These are phyloP conservation scores for Cataglyphis altisquamis DNA, from an alignment of 2,888 invertebrate genomes.

Conservation along the genomic window DNA sequence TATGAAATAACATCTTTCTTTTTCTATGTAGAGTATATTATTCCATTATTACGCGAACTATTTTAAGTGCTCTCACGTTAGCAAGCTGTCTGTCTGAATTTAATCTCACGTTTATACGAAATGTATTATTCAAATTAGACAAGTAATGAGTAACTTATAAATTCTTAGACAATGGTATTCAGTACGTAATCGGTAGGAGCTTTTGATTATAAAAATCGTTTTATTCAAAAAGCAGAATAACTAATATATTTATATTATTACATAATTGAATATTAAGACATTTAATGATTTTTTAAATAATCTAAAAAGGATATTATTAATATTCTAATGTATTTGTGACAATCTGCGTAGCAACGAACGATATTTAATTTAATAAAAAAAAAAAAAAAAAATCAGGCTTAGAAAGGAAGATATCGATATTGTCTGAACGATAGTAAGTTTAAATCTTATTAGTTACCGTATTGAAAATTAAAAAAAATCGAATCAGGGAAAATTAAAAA, in stretches of 20 bases:
- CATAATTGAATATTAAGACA: neutral
- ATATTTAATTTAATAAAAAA: neutral
- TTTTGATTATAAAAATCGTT: neutral
- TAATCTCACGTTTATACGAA: neutral
- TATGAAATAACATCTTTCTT: neutral
- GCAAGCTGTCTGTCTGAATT: neutral
- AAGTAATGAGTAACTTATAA: neutral
- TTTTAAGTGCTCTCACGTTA: neutral
- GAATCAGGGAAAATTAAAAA: conserved; percentile 20
- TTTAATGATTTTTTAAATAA: neutral
- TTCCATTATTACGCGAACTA: neutral
- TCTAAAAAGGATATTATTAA: neutral
- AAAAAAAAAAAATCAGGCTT: neutral
- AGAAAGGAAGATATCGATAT: neutral
- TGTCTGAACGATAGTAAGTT: neutral
- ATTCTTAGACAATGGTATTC: conserved; percentile 1
- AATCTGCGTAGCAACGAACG: neutral
- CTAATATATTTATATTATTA: too few relatives aligned
- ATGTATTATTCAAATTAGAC: neutral
- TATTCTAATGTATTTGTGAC: neutral
- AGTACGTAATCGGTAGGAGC: neutral
- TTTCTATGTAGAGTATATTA: neutral
- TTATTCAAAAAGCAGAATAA: neutral
- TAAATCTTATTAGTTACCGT: conserved; percentile 26
- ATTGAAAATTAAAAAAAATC: conserved; percentile 17